phyloP scores from a whole-genome alignment of 1,140 invertebrate species.

The Oedothorax gibbosus region DNA sequence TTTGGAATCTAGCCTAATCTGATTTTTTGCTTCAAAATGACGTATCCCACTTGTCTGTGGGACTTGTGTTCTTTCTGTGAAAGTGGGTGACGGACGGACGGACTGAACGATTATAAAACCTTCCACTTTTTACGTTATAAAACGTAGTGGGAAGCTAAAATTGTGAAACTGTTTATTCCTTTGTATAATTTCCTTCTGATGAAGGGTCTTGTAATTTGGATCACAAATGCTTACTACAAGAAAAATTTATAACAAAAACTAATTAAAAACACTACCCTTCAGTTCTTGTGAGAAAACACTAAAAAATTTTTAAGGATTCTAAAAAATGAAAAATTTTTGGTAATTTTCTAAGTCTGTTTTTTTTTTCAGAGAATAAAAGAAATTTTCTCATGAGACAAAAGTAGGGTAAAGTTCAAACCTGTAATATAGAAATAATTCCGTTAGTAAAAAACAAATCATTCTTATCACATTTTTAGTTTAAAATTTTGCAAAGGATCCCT shows the following conservation, averaged over 20 bases:
- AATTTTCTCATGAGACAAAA: slow-evolving; percentile 54
- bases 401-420: slow-evolving; percentile 42
- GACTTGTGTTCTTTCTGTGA: no score
- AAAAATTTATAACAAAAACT: background rate
- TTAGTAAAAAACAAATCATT: background rate
- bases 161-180: no score
- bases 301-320: slow-evolving; percentile 51
- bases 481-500: background rate
- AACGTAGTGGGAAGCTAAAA: no score
- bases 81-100: no score
- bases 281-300: slow-evolving; percentile 50
- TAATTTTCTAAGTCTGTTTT: slow-evolving; percentile 27
- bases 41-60: no score
- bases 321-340: slow-evolving; percentile 47
- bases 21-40: no score
- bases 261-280: slow-evolving; percentile 24
- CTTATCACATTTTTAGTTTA: background rate
- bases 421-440: background rate
- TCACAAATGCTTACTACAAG: background rate
- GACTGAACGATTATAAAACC: no score
- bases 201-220: background rate
- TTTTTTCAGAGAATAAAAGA: slow-evolving; percentile 35
- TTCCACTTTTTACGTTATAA: no score
- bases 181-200: no score
- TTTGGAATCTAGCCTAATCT: no score